phyloP scores from a whole-genome alignment of 2,888 invertebrate species.

The Diadegma fenestrale region DNA sequence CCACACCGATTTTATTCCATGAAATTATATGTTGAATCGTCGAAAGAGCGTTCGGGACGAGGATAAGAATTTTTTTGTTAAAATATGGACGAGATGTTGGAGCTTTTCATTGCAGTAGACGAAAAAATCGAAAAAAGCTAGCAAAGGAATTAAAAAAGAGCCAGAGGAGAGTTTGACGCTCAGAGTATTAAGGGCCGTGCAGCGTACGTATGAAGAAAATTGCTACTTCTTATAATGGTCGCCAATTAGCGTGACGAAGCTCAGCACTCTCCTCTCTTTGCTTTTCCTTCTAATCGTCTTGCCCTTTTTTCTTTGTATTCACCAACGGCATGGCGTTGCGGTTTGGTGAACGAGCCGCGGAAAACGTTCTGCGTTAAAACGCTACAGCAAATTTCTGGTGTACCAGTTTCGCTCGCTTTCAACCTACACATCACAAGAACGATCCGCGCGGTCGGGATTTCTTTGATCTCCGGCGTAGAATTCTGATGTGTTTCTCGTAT shows the following conservation, averaged over 20 bases:
- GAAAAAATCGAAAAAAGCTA: not conserved
- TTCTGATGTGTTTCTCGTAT: constrained; percentile 62
- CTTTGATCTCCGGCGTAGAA: constrained; percentile 74
- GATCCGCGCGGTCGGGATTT: constrained; percentile 66
- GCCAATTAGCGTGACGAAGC: constrained; percentile 78
- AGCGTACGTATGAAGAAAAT: constrained; percentile 72
- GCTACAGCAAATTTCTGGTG: constrained; percentile 1
- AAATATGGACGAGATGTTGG: not conserved
- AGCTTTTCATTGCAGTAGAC: not conserved
- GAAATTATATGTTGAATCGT: not conserved
- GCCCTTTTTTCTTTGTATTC: constrained; percentile 5
- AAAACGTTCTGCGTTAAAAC: constrained; percentile 64
- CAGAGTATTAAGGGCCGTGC: constrained; percentile 65
- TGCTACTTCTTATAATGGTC: constrained; percentile 74
- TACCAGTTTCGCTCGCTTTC: constrained; percentile 64
- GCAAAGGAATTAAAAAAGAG: not conserved
- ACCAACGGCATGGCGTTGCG: constrained; percentile 40
- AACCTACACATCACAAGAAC: constrained; percentile 69
- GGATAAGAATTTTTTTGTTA: no score
- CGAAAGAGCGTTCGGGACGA: not conserved
- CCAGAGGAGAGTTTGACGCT: not conserved
- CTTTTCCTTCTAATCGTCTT: constrained; percentile 34
- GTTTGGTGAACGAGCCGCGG: constrained; percentile 63
- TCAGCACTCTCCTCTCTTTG: constrained; percentile 56
- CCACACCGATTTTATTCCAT: not conserved